phyloP scores from a whole-genome alignment of 2,888 invertebrate species.

The Latrodectus elegans region DNA sequence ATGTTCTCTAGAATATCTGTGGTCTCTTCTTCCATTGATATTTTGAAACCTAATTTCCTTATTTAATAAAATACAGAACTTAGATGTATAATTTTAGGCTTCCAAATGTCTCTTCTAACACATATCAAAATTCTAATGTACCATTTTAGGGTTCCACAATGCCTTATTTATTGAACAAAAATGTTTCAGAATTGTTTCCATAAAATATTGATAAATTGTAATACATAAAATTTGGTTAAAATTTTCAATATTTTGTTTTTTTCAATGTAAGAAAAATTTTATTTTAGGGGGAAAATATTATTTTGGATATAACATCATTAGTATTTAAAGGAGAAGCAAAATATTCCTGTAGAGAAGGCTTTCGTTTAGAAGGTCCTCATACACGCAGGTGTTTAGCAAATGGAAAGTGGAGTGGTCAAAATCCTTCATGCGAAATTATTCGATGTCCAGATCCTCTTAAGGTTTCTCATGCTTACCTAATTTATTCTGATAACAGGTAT shows the following conservation, averaged over 20 bases:
- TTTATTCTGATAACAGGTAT: constrained; percentile 65
- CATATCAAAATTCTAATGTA: too few relatives aligned
- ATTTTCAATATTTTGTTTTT: not conserved
- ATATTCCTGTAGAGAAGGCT: constrained; percentile 69
- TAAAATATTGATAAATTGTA: too few relatives aligned
- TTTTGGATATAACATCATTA: constrained; percentile 71
- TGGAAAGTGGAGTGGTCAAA: constrained; percentile 68
- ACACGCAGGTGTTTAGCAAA: constrained; percentile 56
- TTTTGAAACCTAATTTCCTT: too few relatives aligned
- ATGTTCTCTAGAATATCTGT: too few relatives aligned
- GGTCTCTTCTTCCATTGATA: too few relatives aligned
- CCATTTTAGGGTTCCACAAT: too few relatives aligned
- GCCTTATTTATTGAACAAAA: too few relatives aligned
- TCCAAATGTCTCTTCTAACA: too few relatives aligned
- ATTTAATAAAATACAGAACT: too few relatives aligned
- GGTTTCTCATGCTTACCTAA: constrained; percentile 65
- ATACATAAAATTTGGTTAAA: not conserved
- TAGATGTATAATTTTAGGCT: too few relatives aligned
- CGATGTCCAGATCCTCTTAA: constrained; percentile 66
- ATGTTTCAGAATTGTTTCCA: too few relatives aligned
- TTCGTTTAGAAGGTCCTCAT: constrained; percentile 64
- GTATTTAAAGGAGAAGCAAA: constrained; percentile 72
- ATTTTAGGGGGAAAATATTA: constrained; percentile 76
- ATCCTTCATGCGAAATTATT: constrained; percentile 69
- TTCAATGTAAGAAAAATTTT: not conserved